Base-by-base conservation (phyloP, 2,888 invertebrate species). In the Sphaeridia pumilis region DNA sequence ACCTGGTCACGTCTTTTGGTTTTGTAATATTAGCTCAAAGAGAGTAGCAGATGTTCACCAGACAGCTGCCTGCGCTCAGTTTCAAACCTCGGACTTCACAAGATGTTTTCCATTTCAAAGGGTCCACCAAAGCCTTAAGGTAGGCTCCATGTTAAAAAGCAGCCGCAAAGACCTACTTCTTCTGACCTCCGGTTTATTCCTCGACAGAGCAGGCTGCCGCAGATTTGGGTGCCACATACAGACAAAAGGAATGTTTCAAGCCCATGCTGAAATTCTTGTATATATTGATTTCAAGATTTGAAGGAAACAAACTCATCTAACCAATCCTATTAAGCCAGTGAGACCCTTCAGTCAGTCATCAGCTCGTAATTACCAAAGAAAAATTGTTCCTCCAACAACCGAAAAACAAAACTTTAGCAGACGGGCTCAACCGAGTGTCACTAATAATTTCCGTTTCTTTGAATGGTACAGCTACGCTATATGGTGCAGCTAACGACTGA, bases 21-120 rank as follows among this genome's bases (percentile, higher is more conserved):
- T 38, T 38, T 17, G 38, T 38, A 38, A 38, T 38, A 36, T 22
- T 36, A 46, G 46, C 12, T 34, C 10, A 12, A 22, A 22, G 35
- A 27, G 25, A 46, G 51, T 20, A 51, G 51, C 51, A 51, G 51
- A 51, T 51, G 51, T 51, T 51, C 43, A 43, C 20, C 51, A 51
- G 46, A 46, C 51, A 34, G 51, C 45, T 17, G 20, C 5, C 38
- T 12, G 38, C 38, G 10, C 17, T 45, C 51, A 20, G 27, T 26
- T 4, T 12, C 14, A 20, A 22, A 20, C 12, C 21, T 21, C 46
- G 36, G 51, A 51, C 51, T 51, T 20, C 51, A 51, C 51, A 51
- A 51, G 51, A 45, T 46, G 46, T 45, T 51, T 27, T 10, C 17
- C 46, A 28, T 46, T 28, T 14, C n/a, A 14, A 51, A 46, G 38